phyloP scores from a whole-genome alignment of 2,797 vertebrate species.

The Siniperca undulata region DNA sequence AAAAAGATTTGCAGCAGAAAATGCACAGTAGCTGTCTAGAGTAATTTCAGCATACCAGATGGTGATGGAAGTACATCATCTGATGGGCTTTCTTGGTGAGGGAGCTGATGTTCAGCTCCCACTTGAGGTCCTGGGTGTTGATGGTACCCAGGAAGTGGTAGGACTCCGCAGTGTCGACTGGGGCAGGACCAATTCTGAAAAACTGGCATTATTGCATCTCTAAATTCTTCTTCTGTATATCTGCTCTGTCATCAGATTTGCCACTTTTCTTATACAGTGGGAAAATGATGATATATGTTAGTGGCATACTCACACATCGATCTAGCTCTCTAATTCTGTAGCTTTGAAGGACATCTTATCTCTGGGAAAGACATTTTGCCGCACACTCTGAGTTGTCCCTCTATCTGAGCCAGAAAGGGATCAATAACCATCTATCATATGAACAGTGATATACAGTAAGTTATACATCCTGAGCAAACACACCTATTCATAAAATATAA shows the following conservation, averaged over 20 bases:
- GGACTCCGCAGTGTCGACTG: too few species aligned
- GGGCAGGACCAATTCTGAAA: too few species aligned
- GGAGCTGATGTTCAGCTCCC: too few species aligned
- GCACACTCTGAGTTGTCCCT: conserved; percentile 45
- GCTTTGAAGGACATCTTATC: conserved; percentile 29
- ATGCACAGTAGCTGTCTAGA: not conserved
- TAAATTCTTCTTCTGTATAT: too few species aligned
- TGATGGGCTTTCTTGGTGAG: too few species aligned
- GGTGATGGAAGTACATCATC: too few species aligned
- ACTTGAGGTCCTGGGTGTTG: too few species aligned
- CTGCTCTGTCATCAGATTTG: too few species aligned
- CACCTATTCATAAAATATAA: conserved; percentile 29
- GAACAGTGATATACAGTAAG: conserved; percentile 34
- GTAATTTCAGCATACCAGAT: too few species aligned
- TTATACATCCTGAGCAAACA: conserved; percentile 30
- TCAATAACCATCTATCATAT: conserved; percentile 70
- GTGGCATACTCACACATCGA: conserved; percentile 59
- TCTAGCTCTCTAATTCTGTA: conserved; percentile 48
- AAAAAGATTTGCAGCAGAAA: not conserved
- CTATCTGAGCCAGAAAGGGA: conserved; percentile 44
- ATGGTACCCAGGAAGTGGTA: too few species aligned
- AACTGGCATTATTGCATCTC: too few species aligned
- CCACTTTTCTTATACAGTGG: conserved; percentile 15
- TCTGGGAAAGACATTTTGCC: conserved; percentile 46
- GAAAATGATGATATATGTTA: conserved; percentile 68